These are phyloP conservation scores for Podarcis siculus DNA, from an alignment of 2,797 vertebrate genomes.

Conservation along the genomic window DNA sequence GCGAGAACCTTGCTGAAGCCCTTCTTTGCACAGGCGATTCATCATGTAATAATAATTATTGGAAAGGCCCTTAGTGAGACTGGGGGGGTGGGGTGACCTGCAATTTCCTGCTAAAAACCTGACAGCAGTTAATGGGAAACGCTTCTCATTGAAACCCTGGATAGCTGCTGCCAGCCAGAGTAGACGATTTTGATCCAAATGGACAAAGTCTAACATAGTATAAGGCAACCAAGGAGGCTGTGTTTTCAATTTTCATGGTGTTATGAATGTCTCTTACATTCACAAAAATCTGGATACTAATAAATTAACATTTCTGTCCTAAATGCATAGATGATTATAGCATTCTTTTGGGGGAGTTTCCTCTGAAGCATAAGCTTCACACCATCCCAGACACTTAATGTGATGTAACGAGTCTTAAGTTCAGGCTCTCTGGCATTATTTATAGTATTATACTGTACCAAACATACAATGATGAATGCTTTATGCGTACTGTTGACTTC, in stretches of 20 bases:
- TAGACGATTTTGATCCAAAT: too few relatives aligned
- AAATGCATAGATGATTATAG: background rate
- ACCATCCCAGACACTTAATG: conserved; percentile 18
- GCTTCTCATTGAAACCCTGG: too few relatives aligned
- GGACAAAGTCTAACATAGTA: too few relatives aligned
- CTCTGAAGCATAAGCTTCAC: background rate
- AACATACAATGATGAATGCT: background rate
- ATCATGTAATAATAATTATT: background rate
- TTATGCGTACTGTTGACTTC: background rate
- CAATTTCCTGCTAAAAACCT: too few relatives aligned
- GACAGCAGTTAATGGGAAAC: too few relatives aligned
- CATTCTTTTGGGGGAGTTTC: conserved; percentile 32
- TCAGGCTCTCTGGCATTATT: conserved; percentile 18
- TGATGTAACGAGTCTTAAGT: background rate
- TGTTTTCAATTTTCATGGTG: too few relatives aligned
- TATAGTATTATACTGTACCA: background rate
- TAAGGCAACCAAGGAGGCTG: too few relatives aligned
- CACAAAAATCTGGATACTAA: background rate
- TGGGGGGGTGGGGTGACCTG: too few relatives aligned
- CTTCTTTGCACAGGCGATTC: background rate
- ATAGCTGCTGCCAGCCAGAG: too few relatives aligned
- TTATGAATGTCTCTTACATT: too few relatives aligned
- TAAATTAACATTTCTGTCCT: background rate
- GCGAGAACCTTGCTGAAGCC: background rate
- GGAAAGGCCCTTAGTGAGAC: background rate